phyloP scores from a whole-genome alignment of 2,797 vertebrate genomes.

The Pyrrhura leucotis region DNA sequence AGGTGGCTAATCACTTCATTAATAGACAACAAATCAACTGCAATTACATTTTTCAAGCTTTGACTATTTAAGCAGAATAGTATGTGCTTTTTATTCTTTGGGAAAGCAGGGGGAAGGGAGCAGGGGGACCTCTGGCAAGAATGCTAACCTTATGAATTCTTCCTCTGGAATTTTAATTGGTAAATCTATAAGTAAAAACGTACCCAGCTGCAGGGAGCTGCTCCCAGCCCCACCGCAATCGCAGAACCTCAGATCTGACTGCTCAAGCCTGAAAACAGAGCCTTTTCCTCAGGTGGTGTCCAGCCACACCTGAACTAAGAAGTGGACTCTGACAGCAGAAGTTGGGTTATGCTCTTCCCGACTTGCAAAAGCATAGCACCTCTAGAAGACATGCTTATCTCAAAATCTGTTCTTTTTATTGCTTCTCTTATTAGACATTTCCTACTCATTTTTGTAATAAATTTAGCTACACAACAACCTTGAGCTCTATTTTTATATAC shows the following conservation, averaged over 20 bases:
- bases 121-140: slow-evolving; percentile 39
- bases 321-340: background rate
- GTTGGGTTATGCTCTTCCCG: background rate
- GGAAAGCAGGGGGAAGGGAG: slow-evolving; percentile 37
- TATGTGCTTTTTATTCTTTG: slow-evolving; percentile 39
- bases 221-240: slow-evolving; percentile 31
- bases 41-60: background rate
- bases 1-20: slow-evolving; percentile 20
- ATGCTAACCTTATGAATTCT: slow-evolving; percentile 64
- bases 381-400: slow-evolving; percentile 62
- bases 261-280: background rate
- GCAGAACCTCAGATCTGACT: background rate
- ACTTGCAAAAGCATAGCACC: background rate
- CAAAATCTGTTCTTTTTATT: slow-evolving; percentile 59
- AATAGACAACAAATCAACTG: background rate
- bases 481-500: slow-evolving; percentile 59
- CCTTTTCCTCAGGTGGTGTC: background rate
- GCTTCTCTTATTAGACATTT: slow-evolving; percentile 71
- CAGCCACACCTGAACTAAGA: slow-evolving; percentile 55
- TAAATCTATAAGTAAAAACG: slow-evolving; percentile 68
- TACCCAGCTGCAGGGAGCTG: slow-evolving; percentile 64
- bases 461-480: slow-evolving; percentile 53
- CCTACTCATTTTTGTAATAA: slow-evolving; percentile 57
- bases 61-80: slow-evolving; percentile 12
- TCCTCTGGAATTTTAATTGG: slow-evolving; percentile 70